These are phyloP conservation scores for Peromyscus polionotus DNA, from an alignment of 2,113 vertebrate species.

Conservation along the genomic window DNA sequence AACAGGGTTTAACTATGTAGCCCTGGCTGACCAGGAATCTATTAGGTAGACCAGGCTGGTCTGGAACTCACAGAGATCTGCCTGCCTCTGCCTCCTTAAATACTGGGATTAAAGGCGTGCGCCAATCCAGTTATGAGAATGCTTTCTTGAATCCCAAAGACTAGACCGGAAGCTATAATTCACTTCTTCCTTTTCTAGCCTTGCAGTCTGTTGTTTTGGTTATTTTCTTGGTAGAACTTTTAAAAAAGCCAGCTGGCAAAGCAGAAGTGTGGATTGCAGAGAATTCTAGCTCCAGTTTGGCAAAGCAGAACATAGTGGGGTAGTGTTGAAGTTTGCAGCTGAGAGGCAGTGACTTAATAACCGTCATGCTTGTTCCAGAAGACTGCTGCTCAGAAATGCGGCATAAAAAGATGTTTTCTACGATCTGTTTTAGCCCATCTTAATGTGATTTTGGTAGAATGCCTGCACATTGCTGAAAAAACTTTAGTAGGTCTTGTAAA, in stretches of 20 bases:
- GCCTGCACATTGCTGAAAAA: constrained; percentile 51
- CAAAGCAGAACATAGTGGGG: not conserved
- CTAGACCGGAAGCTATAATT: not conserved
- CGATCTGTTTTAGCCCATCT: constrained; percentile 40
- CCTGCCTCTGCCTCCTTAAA: not conserved
- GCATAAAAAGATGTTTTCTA: constrained; percentile 56
- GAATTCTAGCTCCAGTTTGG: not conserved
- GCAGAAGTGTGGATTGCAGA: not conserved
- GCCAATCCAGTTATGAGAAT: not conserved
- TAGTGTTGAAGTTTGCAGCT: not conserved
- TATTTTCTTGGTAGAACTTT: constrained; percentile 49
- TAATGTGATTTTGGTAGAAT: constrained; percentile 54
- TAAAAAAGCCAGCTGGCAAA: constrained; percentile 8
- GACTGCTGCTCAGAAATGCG: constrained; percentile 14
- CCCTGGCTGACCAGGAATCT: not conserved
- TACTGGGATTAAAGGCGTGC: not conserved
- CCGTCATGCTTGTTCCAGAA: not conserved
- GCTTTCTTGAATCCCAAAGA: not conserved
- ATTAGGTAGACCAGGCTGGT: not conserved
- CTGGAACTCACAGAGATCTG: not conserved
- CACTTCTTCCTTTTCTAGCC: not conserved
- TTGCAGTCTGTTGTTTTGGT: not conserved
- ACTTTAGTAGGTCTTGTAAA: not conserved
- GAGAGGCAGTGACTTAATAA: constrained; percentile 31
- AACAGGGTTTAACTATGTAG: not conserved